Evolutionary conservation across 2,113 vertebrate species (phyloP).

Genomic region (Atlantisia rogersi): DNA sequence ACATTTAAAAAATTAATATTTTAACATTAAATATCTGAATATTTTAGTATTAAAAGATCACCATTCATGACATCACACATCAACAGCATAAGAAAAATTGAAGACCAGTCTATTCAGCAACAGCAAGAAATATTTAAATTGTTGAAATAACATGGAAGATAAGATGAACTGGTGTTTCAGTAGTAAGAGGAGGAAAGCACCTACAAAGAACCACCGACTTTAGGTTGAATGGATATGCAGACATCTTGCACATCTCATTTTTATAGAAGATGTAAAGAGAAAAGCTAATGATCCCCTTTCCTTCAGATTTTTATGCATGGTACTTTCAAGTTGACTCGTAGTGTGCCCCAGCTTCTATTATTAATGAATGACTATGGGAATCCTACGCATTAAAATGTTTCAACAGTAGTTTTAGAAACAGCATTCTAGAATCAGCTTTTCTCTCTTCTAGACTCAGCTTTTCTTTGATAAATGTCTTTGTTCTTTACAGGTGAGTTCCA

Average conservation of each 20-base stretch:
- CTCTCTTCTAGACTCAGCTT: background rate
- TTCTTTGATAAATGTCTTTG: background rate
- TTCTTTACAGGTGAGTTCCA: background rate
- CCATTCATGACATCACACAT: background rate
- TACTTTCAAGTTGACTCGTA: background rate
- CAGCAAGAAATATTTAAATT: background rate
- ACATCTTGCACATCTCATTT: background rate
- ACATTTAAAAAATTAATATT: background rate
- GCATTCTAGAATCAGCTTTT: background rate
- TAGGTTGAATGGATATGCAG: background rate
- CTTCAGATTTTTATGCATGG: background rate
- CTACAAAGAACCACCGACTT: background rate
- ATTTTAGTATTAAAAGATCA: background rate
- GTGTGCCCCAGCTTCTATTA: background rate
- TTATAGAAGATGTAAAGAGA: background rate
- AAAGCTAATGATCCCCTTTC: background rate
- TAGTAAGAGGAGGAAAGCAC: background rate
- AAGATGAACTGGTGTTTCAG: background rate
- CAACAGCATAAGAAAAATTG: background rate
- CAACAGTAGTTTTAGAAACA: background rate
- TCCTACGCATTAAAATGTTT: background rate
- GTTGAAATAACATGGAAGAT: background rate
- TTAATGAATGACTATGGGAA: background rate
- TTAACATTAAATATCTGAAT: background rate
- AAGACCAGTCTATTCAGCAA: background rate